Evolutionary conservation across 2,888 invertebrate genomes (phyloP), one percentile per base, ranked within the genome.

Genomic region (Aphrophora alni): DNA sequence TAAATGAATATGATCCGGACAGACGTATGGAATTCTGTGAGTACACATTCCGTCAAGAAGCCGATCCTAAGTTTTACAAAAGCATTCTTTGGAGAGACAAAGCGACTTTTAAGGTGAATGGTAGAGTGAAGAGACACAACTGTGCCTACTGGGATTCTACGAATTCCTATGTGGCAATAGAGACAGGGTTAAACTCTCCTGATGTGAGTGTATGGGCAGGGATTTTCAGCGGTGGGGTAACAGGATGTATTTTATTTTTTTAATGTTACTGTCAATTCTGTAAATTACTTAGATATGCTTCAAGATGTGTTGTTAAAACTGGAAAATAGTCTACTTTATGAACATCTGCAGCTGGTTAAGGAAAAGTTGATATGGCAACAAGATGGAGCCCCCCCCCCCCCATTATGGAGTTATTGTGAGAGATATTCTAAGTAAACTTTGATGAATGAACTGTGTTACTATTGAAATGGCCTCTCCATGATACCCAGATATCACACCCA

Each of bases 281-380:
- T 27, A 38, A 72, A 21, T 72, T 78, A 78, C 44, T 71, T 70
- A 72, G 78, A 78, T 33, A 78, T 78, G 71, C 78, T 77, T 76
- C 17, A 27, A 59, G 25, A 76, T 44, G 76, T 76, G 76, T 71
- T 71, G 25, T 25, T 76, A 17, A 28, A 76, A 59, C 76, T 76
- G 51, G 76, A 76, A 76, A 76, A 76, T 27, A 76, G 76, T 76
- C 76, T 51, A 76, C 59, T 59, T 44, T 76, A 44, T 77, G 77
- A 77, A 70, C 28, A 72, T 71, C 26, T 78, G 10, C 78, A 78
- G 44, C 78, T 26, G 59, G 38, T 71, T 33, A 44, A 72, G 44
- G 72, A 78, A 78, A 72, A 72, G 38, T 38, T 78, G 77, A 77
- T 78, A 72, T 38, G 78, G 51, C 78, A 72, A 78, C 72, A 78